Conservation (phyloP, 2,113 vertebrate genomes). For the Myodes glareolus region DNA sequence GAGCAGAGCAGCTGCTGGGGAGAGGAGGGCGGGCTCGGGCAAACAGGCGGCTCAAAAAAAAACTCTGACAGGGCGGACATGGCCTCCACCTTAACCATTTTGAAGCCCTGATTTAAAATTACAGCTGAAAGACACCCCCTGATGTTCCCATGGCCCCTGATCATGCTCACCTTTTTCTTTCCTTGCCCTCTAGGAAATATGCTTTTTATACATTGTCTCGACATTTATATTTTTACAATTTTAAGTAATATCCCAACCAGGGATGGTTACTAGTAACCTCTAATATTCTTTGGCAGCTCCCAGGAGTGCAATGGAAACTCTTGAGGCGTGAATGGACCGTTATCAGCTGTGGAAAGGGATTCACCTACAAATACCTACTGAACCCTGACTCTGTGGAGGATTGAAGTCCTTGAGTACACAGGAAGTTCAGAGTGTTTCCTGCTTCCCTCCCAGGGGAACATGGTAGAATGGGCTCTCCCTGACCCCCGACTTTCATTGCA, state of each 20-base stretch:
- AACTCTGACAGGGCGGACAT: conserved; percentile 45
- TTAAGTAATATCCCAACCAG: not conserved
- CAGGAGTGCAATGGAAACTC: not conserved
- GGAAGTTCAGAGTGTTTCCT: not conserved
- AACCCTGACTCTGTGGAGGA: not conserved
- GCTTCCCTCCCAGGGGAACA: not conserved
- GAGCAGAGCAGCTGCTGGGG: conserved; percentile 1
- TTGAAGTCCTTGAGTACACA: not conserved
- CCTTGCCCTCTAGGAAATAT: not conserved
- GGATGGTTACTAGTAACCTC: not conserved
- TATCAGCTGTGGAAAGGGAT: not conserved
- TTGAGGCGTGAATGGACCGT: not conserved
- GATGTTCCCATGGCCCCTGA: not conserved
- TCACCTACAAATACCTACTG: not conserved
- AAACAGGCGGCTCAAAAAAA: conserved; percentile 68
- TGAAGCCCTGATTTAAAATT: not conserved
- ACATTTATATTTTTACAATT: not conserved
- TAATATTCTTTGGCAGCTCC: not conserved
- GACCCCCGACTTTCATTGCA: not conserved
- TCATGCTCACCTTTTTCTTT: not conserved
- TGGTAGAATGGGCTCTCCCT: not conserved
- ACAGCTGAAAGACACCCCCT: not conserved
- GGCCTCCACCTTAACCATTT: conserved; percentile 44
- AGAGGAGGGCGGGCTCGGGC: conserved; percentile 54
- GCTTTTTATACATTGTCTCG: not conserved